These are phyloP conservation scores for Astyanax mexicanus DNA, from an alignment of 2,797 vertebrate genomes.

Conservation along the genomic window DNA sequence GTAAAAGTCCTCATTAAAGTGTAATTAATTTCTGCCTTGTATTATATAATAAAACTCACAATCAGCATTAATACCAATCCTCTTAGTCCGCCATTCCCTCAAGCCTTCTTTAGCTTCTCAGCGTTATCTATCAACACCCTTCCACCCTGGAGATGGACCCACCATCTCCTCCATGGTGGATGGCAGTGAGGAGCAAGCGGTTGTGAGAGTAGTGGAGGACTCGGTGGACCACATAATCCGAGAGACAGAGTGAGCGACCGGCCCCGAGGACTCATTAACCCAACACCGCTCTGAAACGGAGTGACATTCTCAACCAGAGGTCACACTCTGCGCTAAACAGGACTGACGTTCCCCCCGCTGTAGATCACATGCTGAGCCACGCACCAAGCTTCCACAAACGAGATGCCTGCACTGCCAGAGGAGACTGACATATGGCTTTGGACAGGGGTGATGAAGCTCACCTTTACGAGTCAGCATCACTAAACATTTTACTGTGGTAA, in stretches of 20 bases:
- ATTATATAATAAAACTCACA: constrained; percentile 22
- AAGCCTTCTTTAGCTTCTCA: background rate
- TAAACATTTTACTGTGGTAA: constrained; percentile 35
- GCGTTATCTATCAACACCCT: constrained; percentile 14
- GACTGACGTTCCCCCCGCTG: constrained; percentile 41
- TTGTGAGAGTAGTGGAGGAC: constrained; percentile 52
- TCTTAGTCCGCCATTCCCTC: background rate
- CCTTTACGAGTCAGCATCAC: constrained; percentile 4
- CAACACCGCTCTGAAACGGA: constrained; percentile 52
- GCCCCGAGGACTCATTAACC: constrained; percentile 61
- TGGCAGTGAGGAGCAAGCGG: constrained; percentile 20
- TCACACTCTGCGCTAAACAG: constrained; percentile 37
- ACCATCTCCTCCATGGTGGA: constrained; percentile 20
- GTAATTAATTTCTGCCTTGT: constrained; percentile 18
- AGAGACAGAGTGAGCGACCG: constrained; percentile 48
- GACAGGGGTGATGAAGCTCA: constrained; percentile 25
- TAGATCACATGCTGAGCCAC: constrained; percentile 22
- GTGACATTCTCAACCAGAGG: constrained; percentile 54
- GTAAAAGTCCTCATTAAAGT: constrained; percentile 12
- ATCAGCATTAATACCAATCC: constrained; percentile 12
- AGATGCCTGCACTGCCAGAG: constrained; percentile 10
- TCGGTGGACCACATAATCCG: constrained; percentile 59
- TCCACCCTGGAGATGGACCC: constrained; percentile 35
- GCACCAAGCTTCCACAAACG: background rate
- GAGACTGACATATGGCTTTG: constrained; percentile 18